Base-by-base conservation (phyloP, 1,140 invertebrate species). In the Caligus rogercresseyi region DNA sequence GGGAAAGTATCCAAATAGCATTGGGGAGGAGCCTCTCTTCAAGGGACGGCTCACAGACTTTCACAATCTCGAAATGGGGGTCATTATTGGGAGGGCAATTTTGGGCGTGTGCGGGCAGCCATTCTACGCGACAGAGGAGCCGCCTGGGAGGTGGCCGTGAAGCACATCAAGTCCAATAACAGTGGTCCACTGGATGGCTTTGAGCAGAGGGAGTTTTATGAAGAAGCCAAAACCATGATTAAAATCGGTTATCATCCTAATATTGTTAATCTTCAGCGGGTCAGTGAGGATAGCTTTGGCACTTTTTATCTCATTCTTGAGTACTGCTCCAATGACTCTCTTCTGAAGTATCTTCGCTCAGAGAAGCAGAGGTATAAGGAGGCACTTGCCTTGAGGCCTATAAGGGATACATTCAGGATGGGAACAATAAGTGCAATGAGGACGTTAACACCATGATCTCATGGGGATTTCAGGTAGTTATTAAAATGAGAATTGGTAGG, bases 221-320 rank as follows among this genome's bases (percentile, higher is more conserved):
- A 87, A 2, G 92, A 97, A 73, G 72, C 95, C 0, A 96, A 95
- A 76, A 93, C 95, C 20, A 87, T 97, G 82, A 85, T 89, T 14
- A 87, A 95, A 74, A 77, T 96, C 63, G 90, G 91, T 0, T 86
- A 87, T 70, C 89, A 97, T 75, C 72, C 94, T 0, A 95, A 97
- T 71, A 89, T 96, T 19, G 87, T 95, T 0, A 97, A 96, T 76
- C 75, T 96, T 18, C 78, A 95, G 1, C 91, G 92, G 54, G 91
- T 91, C 20, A 31, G 25, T 15, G n/a, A 18, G 26, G 57, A 60
- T 31, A 25, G 26, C 15, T 24, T n/a, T 1, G 24, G 24, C 1
- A 16, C 21, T 31, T 26, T 60, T 43, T 60, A 60, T 18, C 26
- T 60, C 20, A 43, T 60, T 25, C 18, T 60, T 18, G 24, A 60